Percentiles rank a stretch among this genome's conserved stretches.
Conservation (phyloP, 2,888 invertebrate species). For the Philopedon plagiatum region DNA sequence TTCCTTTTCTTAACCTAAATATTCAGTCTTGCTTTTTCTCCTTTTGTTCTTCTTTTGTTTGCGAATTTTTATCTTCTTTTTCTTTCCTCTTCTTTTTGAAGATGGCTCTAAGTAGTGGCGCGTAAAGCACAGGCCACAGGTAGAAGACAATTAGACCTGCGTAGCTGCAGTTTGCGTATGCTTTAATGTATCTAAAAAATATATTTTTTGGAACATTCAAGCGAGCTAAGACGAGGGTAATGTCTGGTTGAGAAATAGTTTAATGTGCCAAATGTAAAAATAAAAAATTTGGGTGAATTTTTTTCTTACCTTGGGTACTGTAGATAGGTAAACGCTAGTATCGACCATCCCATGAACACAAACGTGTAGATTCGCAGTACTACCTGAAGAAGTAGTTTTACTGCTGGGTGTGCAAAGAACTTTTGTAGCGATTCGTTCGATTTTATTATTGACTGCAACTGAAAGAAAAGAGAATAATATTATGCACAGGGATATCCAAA, state of each 20-base stretch:
- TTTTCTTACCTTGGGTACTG: constrained; percentile 71
- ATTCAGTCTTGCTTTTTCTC: constrained; percentile 2
- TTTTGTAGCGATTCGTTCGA: constrained; percentile 70
- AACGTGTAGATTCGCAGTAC: constrained; percentile 81
- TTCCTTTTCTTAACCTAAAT: background rate
- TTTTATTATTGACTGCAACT: constrained; percentile 73
- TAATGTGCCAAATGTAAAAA: background rate
- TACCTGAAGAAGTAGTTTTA: constrained; percentile 71
- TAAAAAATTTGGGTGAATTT: too few relatives aligned
- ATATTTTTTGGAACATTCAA: too few relatives aligned
- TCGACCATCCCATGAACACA: constrained; percentile 87
- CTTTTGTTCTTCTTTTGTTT: background rate
- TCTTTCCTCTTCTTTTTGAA: constrained; percentile 46
- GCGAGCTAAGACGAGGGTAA: too few relatives aligned
- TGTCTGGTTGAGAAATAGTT: too few relatives aligned
- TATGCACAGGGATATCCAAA: too few relatives aligned
- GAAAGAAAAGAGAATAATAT: constrained; percentile 58
- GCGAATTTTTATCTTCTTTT: too few relatives aligned
- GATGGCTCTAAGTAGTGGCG: constrained; percentile 64
- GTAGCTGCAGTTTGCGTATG: constrained; percentile 77
- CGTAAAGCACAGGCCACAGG: constrained; percentile 76
- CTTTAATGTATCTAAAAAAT: constrained; percentile 73
- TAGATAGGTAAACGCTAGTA: constrained; percentile 82
- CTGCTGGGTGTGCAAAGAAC: constrained; percentile 66
- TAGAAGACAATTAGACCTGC: constrained; percentile 79